Evolutionary conservation across 2,888 invertebrate species (phyloP).

Genomic region (Galerucella nymphaeae): DNA sequence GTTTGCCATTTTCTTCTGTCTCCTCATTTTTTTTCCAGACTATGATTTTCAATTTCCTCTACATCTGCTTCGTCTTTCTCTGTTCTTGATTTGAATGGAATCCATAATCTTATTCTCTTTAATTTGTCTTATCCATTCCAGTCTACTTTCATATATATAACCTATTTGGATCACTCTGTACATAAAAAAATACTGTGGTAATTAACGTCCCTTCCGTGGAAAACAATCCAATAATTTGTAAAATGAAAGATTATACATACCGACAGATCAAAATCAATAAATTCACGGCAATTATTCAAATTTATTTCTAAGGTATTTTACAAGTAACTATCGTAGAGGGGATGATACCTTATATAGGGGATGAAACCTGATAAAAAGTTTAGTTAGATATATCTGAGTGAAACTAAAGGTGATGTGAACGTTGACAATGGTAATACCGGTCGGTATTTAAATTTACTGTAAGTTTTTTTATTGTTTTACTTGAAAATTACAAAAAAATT

Average conservation of each 20-base stretch:
- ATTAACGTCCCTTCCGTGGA: neutral
- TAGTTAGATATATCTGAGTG: slow-evolving; percentile 46
- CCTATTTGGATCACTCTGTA: neutral
- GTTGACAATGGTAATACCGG: neutral
- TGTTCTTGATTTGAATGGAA: too few relatives aligned
- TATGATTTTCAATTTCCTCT: too few relatives aligned
- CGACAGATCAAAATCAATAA: slow-evolving; percentile 47
- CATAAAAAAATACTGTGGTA: neutral
- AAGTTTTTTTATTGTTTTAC: slow-evolving; percentile 10
- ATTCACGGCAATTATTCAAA: slow-evolving; percentile 53
- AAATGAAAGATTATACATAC: neutral
- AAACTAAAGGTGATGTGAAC: slow-evolving; percentile 24
- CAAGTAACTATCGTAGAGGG: slow-evolving; percentile 50
- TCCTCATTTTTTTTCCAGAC: too few relatives aligned
- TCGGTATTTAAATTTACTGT: slow-evolving; percentile 9
- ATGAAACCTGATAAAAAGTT: slow-evolving; percentile 59
- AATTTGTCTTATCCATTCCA: too few relatives aligned
- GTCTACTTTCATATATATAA: too few relatives aligned
- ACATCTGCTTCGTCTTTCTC: too few relatives aligned
- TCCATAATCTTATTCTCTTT: too few relatives aligned
- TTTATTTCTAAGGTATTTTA: slow-evolving; percentile 46
- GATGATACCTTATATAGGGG: slow-evolving; percentile 59
- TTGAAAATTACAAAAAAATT: neutral
- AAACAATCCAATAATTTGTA: neutral
- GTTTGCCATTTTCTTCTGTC: too few relatives aligned